Evolutionary conservation across 2,888 invertebrate species (phyloP).

Genomic region (Phorcus lineatus): DNA sequence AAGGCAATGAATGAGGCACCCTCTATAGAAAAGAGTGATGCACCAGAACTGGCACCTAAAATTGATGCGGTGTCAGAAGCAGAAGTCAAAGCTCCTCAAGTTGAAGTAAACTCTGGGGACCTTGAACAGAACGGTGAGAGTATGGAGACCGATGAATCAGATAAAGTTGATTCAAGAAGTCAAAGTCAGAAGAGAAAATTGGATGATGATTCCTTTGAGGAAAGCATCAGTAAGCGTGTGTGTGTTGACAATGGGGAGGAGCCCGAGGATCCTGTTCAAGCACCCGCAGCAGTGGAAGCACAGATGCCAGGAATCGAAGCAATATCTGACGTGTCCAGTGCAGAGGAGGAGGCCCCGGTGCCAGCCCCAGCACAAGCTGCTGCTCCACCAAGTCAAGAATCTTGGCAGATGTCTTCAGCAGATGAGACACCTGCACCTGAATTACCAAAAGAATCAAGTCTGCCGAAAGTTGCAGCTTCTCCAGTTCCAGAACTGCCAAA

Average conservation of each 20-base stretch:
- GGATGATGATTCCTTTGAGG: constrained; percentile 22
- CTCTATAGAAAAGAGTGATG: neutral
- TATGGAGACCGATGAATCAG: neutral
- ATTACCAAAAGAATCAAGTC: neutral
- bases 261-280: constrained; percentile 30
- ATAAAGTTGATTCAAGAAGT: neutral
- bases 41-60: neutral
- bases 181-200: neutral
- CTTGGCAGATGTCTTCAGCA: constrained; percentile 10
- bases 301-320: constrained; percentile 25
- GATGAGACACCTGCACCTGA: neutral
- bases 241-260: constrained; percentile 28
- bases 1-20: neutral
- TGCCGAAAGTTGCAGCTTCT: neutral
- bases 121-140: neutral
- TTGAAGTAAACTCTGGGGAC: constrained; percentile 11
- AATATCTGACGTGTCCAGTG: constrained; percentile 17
- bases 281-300: constrained; percentile 24
- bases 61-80: constrained; percentile 11
- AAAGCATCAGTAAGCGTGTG: neutral
- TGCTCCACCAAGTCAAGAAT: constrained; percentile 30
- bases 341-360: neutral
- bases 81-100: constrained; percentile 17
- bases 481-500: neutral
- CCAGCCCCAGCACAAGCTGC: constrained; percentile 14